Evolutionary conservation across 2,113 vertebrate species (phyloP).

Genomic region (Muntiacus reevesi): DNA sequence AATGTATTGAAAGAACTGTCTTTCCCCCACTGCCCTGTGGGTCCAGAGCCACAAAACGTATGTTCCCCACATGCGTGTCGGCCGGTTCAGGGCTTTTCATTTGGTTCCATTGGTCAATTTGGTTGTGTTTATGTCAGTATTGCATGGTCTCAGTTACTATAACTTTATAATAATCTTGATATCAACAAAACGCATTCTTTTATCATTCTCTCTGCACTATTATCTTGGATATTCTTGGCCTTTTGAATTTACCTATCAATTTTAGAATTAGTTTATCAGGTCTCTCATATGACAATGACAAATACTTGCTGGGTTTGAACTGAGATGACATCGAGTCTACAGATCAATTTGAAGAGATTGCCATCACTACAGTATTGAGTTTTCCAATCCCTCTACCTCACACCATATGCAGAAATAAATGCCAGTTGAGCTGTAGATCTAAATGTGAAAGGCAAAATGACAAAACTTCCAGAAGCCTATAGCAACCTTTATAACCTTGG

Average conservation of each 20-base stretch:
- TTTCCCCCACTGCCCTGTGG: not conserved
- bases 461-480: not conserved
- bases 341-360: not conserved
- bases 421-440: not conserved
- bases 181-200: not conserved
- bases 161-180: not conserved
- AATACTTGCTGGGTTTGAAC: not conserved
- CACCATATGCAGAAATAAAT: not conserved
- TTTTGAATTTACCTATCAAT: not conserved
- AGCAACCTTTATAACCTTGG: not conserved
- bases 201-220: not conserved
- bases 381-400: not conserved
- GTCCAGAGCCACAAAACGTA: not conserved
- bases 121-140: not conserved
- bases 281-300: not conserved
- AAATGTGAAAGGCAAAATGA: not conserved
- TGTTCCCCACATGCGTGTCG: not conserved
- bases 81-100: not conserved
- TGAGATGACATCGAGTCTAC: not conserved
- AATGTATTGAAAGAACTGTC: not conserved
- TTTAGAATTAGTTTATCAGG: not conserved
- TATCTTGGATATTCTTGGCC: not conserved
- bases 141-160: not conserved
- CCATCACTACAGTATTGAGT: not conserved
- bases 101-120: not conserved